Evolutionary conservation across 1,140 invertebrate genomes (phyloP).

Genomic region (Stegodyphus dumicola): DNA sequence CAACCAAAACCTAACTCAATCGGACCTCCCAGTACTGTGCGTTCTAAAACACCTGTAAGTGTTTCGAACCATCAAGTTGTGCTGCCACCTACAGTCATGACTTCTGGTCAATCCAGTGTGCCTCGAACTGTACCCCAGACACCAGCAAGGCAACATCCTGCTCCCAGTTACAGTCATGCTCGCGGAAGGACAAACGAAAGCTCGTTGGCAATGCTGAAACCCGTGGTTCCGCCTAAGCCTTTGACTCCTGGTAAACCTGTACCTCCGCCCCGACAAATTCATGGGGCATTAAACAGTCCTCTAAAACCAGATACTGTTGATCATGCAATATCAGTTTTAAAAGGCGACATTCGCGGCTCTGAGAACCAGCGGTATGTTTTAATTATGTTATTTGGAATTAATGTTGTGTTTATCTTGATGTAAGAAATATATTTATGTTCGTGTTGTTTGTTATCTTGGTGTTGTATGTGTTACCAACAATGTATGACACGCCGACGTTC

Average conservation of each 20-base stretch:
- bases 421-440: no score
- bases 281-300: background rate
- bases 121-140: conserved; percentile 35
- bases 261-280: conserved; percentile 43
- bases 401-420: no score
- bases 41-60: conserved; percentile 38
- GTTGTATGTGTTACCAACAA: no score
- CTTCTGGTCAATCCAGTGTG: conserved; percentile 27
- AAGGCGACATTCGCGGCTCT: conserved; percentile 29
- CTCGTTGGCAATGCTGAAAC: conserved; percentile 30
- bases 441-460: no score
- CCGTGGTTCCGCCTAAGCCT: conserved; percentile 60
- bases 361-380: conserved; percentile 26
- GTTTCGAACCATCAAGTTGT: conserved; percentile 32
- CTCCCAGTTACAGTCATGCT: conserved; percentile 35
- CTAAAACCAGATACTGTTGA: conserved; percentile 47
- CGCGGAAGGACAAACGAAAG: conserved; percentile 23
- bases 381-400: no score
- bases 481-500: no score
- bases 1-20: conserved; percentile 43
- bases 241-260: conserved; percentile 62
- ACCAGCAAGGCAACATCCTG: conserved; percentile 39
- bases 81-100: conserved; percentile 49
- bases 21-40: conserved; percentile 15
- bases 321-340: conserved; percentile 47